Evolutionary conservation across 2,888 invertebrate species (phyloP).

Genomic region (Acheta domesticus): DNA sequence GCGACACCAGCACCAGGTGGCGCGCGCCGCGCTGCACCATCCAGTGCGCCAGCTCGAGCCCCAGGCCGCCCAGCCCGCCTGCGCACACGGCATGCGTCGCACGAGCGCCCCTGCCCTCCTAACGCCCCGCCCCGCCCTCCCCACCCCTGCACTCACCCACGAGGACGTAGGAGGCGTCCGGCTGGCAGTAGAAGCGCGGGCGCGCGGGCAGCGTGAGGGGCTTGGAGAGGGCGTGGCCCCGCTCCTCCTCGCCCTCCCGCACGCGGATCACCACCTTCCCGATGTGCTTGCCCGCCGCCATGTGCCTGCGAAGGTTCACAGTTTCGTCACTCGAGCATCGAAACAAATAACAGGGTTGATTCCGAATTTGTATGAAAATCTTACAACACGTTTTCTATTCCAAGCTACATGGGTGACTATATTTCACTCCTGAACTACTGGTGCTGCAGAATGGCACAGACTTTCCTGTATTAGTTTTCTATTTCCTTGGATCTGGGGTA

Average conservation of each 20-base stretch:
- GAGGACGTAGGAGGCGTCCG: neutral
- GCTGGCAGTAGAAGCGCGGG: neutral
- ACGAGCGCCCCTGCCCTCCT: too few relatives aligned
- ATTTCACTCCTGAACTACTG: too few relatives aligned
- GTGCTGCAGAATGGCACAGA: too few relatives aligned
- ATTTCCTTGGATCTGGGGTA: too few relatives aligned
- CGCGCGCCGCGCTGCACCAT: constrained; percentile 71
- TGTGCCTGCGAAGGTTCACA: neutral
- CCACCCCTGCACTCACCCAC: neutral
- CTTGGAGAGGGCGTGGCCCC: neutral
- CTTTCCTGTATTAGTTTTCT: too few relatives aligned
- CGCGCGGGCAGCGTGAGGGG: neutral
- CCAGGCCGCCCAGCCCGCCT: constrained; percentile 89
- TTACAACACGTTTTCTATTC: too few relatives aligned
- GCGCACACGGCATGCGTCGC: constrained; percentile 33
- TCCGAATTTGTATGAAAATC: too few relatives aligned
- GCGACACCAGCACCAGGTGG: constrained; percentile 55
- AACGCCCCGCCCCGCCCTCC: too few relatives aligned
- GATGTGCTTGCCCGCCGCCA: neutral
- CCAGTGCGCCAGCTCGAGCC: constrained; percentile 85
- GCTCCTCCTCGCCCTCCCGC: neutral
- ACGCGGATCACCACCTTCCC: neutral
- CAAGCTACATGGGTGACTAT: too few relatives aligned
- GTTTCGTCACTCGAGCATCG: neutral
- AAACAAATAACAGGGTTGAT: too few relatives aligned